Conservation (phyloP, 2,888 invertebrate species). For the Hetaerina titia region DNA sequence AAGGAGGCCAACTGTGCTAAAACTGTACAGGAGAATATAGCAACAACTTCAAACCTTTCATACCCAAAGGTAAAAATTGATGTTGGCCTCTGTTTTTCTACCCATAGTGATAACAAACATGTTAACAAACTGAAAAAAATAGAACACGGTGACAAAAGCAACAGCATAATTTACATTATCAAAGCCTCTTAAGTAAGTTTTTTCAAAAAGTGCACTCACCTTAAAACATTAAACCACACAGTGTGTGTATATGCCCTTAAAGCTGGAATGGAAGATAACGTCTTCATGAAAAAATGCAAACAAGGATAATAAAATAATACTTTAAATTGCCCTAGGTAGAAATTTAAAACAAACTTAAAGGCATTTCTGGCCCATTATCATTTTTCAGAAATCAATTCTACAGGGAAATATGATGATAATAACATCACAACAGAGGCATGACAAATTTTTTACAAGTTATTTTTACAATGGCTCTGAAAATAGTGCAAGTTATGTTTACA, state of each 20-base stretch:
- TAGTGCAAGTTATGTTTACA: too few species aligned
- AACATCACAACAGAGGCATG: too few species aligned
- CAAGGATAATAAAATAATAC: background rate
- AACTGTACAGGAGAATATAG: slow-evolving; percentile 70
- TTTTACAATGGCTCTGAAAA: too few species aligned
- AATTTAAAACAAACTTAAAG: background rate
- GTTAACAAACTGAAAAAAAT: slow-evolving; percentile 70
- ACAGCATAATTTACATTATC: background rate
- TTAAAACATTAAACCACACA: slow-evolving; percentile 70
- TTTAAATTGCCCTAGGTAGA: background rate
- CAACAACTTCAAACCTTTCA: slow-evolving; percentile 71
- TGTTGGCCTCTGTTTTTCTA: slow-evolving; percentile 51
- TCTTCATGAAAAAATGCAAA: background rate
- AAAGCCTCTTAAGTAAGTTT: background rate
- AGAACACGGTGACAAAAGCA: background rate
- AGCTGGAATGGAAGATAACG: slow-evolving; percentile 68
- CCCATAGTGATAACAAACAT: slow-evolving; percentile 70
- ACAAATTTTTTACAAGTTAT: too few species aligned
- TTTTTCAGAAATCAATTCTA: background rate
- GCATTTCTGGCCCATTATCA: background rate
- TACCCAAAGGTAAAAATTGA: slow-evolving; percentile 69
- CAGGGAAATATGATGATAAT: too few species aligned
- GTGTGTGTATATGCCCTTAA: slow-evolving; percentile 70
- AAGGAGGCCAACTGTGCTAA: slow-evolving; percentile 70
- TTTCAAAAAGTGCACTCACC: slow-evolving; percentile 49